Base-by-base conservation (phyloP, 2,888 invertebrate species). In the Rhagonycha fulva region DNA sequence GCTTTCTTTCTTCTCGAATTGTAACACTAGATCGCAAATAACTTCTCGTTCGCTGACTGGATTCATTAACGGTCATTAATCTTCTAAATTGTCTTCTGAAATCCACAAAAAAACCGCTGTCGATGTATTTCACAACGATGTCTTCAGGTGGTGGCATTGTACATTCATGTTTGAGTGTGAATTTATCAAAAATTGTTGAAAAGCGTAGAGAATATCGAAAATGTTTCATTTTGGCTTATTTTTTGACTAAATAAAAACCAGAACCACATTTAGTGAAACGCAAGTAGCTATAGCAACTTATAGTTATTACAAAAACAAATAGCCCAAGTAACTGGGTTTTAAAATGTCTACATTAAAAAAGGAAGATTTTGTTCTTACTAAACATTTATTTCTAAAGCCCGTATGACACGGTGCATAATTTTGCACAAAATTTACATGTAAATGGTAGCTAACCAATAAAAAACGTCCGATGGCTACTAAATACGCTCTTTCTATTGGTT, bases 1-100 rank as follows among this genome's bases (percentile, higher is more conserved):
- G 77, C 85, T 86, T 0, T 85, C 81, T 28, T 79, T 84, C 66
- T 84, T 83, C 80, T 87, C 88, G 24, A 77, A 47, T 82, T 1
- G 84, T 84, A 72, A 82, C 78, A 73, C 81, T 81, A 32, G 83
- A 83, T 76, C 84, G 84, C 47, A 83, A 76, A 68, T 76, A 78
- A 23, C 28, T 72, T 70, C 78, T 80, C 30, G 80, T 81, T 3
- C 78, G 61, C 9, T 78, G 77, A 76, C 80, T 81, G 9, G 71
- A 71, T 12, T 80, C 80, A 61, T 79, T 78, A 3, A 82, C 79
- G n/a, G 82, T 79, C 32, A 82, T 47, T 24, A 72, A 72, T 11
- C 77, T 75, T 23, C 81, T 76, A 23, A 83, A 68, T 62, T 62
- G 71, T 71, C 83, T 76, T 19, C 83, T 72, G 4, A 77, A 70